Base-by-base conservation (phyloP, 2,888 invertebrate species). In the Cyclophora punctaria region DNA sequence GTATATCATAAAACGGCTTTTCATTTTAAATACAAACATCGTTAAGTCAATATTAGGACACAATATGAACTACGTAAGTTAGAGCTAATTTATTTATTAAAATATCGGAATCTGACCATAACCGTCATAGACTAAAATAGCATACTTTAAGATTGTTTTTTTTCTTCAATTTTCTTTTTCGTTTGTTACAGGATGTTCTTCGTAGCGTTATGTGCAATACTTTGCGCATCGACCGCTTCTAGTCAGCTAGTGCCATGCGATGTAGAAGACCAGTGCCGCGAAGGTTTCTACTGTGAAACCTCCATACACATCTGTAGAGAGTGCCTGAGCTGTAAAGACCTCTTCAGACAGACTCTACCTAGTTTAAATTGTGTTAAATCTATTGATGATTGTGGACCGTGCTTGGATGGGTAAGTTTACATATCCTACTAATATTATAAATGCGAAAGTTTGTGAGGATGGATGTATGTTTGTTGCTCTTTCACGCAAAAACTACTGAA, bases 341-440 rank as follows among this genome's bases (percentile, higher is more conserved):
- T 77, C 33, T 73, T 75, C 44, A 69, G 83, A 4, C 67, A 73
- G n/a, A 63, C 71, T 2, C 70, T 71, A 1, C 34, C 57, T 1
- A 40, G 54, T 2, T 54, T 56, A 0, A 3, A 48, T 1, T 83
- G 84, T 54, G 69, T 80, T 51, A 74, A 66, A 43, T 77, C 79
- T 1, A 69, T 81, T 2, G 49, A 63, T 2, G 67, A 76, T 2
- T 84, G 84, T 55, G 84, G 84, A 41, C 50, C 63, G 0, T 84
- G 84, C 55, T 57, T 74, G 7, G 49, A 53, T 48, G 58, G 56
- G 60, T 62, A 20, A 55, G 56, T 53, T 41, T 44, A 20, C 20
- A 1, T 20, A 20, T n/a, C n/a, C n/a, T n/a, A n/a, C n/a, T n/a
- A n/a, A n/a, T n/a, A n/a, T n/a, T n/a, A n/a, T n/a, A n/a, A n/a